Evolutionary conservation across 2,113 vertebrate species (phyloP).

Genomic region (Oncorhynchus kisutch): DNA sequence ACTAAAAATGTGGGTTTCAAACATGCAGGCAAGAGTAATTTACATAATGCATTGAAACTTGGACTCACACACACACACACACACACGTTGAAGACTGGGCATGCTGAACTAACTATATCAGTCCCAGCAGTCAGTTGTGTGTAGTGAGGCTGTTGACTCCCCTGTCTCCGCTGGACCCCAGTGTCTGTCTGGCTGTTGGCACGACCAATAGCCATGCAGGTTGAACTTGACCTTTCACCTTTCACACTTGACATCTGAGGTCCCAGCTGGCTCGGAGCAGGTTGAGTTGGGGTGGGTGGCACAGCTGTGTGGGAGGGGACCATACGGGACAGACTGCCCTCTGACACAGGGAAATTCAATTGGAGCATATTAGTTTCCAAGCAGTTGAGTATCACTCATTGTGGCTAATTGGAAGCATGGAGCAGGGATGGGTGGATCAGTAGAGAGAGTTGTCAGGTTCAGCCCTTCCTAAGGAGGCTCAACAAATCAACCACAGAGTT

Average conservation of each 20-base stretch:
- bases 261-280: conserved; percentile 21
- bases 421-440: conserved; percentile 46
- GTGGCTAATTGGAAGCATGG: conserved; percentile 60
- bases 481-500: conserved; percentile 30
- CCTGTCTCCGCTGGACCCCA: conserved; percentile 1
- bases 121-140: not conserved
- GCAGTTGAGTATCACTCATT: conserved; percentile 69
- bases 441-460: conserved; percentile 34
- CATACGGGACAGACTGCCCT: conserved; percentile 62
- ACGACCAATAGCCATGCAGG: conserved; percentile 39
- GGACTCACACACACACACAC: not conserved
- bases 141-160: conserved; percentile 24
- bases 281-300: conserved; percentile 36
- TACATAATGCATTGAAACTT: conserved; percentile 1
- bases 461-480: conserved; percentile 24
- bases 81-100: not conserved
- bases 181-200: conserved; percentile 51
- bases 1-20: conserved; percentile 41
- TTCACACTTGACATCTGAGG: conserved; percentile 66
- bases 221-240: conserved; percentile 69
- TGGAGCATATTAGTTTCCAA: conserved; percentile 68
- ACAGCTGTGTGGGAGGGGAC: conserved; percentile 24
- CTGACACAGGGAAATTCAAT: conserved; percentile 70
- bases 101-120: conserved; percentile 11
- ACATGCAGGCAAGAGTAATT: conserved; percentile 32